These are phyloP conservation scores for Venustoraphidia nigricollis DNA, from an alignment of 2,888 invertebrate genomes.

Conservation along the genomic window DNA sequence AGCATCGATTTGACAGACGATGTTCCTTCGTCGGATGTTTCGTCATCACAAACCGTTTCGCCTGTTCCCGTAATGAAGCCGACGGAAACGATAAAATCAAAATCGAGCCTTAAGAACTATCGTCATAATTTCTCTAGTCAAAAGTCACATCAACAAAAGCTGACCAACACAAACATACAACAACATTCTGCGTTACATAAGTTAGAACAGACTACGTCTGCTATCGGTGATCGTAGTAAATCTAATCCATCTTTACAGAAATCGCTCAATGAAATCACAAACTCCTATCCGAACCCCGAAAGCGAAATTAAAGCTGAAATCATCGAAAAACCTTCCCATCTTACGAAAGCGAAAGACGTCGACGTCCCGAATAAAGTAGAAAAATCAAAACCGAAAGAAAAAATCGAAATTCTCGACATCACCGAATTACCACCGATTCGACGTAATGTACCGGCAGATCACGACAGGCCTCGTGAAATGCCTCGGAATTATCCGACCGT, in stretches of 20 bases:
- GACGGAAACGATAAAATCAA: conserved; percentile 2
- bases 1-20: too few species aligned
- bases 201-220: conserved; percentile 23
- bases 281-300: background rate
- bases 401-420: too few species aligned
- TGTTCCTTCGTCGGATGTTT: too few species aligned
- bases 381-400: background rate
- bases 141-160: conserved; percentile 6
- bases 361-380: background rate
- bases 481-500: conserved; percentile 2
- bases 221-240: conserved; percentile 25
- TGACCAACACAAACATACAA: conserved; percentile 7
- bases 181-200: conserved; percentile 21
- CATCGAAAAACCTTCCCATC: background rate
- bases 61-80: conserved; percentile 4
- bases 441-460: too few species aligned
- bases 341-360: background rate
- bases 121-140: conserved; percentile 11
- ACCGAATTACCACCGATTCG: too few species aligned
- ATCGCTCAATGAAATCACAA: conserved; percentile 2
- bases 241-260: conserved; percentile 2
- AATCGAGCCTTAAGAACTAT: conserved; percentile 12
- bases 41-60: too few species aligned
- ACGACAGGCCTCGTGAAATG: too few species aligned
- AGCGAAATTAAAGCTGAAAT: background rate